phyloP scores from a whole-genome alignment of 2,113 vertebrate genomes.

The Tauraco erythrolophus region DNA sequence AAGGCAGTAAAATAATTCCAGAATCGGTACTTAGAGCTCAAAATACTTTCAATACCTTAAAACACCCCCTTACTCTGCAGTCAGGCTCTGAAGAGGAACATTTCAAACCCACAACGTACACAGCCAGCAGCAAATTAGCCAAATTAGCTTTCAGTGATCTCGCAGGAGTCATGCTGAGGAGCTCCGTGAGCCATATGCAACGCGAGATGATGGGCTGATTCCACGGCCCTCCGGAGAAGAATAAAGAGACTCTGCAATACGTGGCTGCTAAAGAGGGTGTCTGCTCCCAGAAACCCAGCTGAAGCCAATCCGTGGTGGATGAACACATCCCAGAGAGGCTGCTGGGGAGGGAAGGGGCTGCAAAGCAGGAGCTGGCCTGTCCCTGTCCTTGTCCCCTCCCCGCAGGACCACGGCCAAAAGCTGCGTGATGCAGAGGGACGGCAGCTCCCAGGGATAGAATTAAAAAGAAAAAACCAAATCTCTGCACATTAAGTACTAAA shows the following conservation, averaged over 20 bases:
- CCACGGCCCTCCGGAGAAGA: neutral
- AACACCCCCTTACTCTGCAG: neutral
- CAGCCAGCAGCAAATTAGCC: neutral
- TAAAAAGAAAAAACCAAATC: neutral
- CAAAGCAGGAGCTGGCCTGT: neutral
- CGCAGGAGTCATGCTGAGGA: neutral
- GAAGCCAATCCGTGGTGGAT: accelerated
- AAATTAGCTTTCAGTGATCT: neutral
- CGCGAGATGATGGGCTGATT: accelerated
- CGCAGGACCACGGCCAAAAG: neutral
- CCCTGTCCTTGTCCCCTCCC: neutral
- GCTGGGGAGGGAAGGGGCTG: neutral
- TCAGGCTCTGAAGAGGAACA: neutral
- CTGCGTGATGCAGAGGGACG: neutral
- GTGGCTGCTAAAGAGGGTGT: accelerated
- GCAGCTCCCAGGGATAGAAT: neutral
- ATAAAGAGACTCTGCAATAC: neutral
- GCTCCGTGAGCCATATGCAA: neutral
- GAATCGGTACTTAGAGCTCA: neutral
- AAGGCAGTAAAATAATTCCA: neutral
- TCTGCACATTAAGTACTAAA: neutral
- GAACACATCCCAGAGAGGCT: neutral
- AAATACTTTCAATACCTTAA: neutral
- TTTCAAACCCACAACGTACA: neutral
- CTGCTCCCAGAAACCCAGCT: neutral